These are phyloP conservation scores for Meganola albula DNA, from an alignment of 2,888 invertebrate genomes.

Conservation along the genomic window DNA sequence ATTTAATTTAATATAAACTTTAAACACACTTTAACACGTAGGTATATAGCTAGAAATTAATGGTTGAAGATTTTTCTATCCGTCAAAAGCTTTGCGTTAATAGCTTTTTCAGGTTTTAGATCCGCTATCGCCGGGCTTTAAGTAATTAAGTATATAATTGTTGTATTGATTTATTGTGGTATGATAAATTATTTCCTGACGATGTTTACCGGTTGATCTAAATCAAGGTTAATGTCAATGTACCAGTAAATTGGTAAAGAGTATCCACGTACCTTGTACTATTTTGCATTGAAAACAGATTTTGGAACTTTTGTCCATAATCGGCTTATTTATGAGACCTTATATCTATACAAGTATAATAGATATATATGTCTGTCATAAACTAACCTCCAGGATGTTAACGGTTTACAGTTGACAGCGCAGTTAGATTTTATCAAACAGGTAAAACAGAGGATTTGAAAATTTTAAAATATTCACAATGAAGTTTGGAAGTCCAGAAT, in stretches of 20 bases:
- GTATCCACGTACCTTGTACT: slow-evolving; percentile 33
- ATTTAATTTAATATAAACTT: too few species aligned
- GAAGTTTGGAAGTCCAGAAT: too few species aligned
- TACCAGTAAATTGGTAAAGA: slow-evolving; percentile 30
- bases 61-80: too few species aligned
- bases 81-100: too few species aligned
- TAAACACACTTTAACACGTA: too few species aligned
- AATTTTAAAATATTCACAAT: too few species aligned
- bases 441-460: slow-evolving; percentile 23
- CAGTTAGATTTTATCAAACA: slow-evolving; percentile 30
- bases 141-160: slow-evolving; percentile 17
- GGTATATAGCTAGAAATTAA: too few species aligned
- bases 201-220: slow-evolving; percentile 24
- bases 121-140: slow-evolving; percentile 19
- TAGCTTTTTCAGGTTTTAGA: slow-evolving; percentile 18
- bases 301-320: slow-evolving; percentile 33
- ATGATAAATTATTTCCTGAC: slow-evolving; percentile 19
- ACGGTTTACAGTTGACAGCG: slow-evolving; percentile 24
- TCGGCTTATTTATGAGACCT: slow-evolving; percentile 38
- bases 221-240: slow-evolving; percentile 32
- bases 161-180: slow-evolving; percentile 29
- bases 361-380: slow-evolving; percentile 12
- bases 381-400: slow-evolving; percentile 32
- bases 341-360: slow-evolving; percentile 14
- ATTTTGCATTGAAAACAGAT: slow-evolving; percentile 32